Conservation (phyloP, 2,797 vertebrate species). For the Danio jaintianensis region DNA sequence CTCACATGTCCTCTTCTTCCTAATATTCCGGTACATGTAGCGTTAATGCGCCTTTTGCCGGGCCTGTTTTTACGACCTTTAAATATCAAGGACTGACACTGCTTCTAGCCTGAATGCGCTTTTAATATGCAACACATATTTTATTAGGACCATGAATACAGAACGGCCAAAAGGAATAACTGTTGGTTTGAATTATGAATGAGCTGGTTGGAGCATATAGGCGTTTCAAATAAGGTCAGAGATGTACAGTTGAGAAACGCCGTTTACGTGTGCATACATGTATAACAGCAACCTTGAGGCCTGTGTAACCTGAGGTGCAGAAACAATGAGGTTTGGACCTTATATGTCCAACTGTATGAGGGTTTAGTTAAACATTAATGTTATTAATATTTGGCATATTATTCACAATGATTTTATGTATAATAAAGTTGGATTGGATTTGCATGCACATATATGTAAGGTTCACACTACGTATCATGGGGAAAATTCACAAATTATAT, state of each 20-base stretch:
- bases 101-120: constrained; percentile 27
- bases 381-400: neutral
- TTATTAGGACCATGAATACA: constrained; percentile 43
- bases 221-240: constrained; percentile 41
- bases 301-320: constrained; percentile 4
- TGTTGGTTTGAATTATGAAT: constrained; percentile 48
- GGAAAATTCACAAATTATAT: neutral
- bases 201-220: constrained; percentile 32
- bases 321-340: constrained; percentile 2
- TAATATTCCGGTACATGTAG: neutral
- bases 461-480: neutral
- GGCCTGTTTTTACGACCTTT: constrained; percentile 40
- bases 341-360: neutral
- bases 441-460: neutral
- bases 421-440: neutral
- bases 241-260: constrained; percentile 39
- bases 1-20: neutral
- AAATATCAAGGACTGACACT: constrained; percentile 46
- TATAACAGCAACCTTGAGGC: constrained; percentile 16
- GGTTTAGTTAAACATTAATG: constrained; percentile 7
- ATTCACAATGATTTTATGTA: neutral
- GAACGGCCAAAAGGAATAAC: constrained; percentile 44
- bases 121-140: constrained; percentile 52
- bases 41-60: constrained; percentile 11
- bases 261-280: neutral